phyloP scores from a whole-genome alignment of 2,797 vertebrate species.

The Halcyon badia region DNA sequence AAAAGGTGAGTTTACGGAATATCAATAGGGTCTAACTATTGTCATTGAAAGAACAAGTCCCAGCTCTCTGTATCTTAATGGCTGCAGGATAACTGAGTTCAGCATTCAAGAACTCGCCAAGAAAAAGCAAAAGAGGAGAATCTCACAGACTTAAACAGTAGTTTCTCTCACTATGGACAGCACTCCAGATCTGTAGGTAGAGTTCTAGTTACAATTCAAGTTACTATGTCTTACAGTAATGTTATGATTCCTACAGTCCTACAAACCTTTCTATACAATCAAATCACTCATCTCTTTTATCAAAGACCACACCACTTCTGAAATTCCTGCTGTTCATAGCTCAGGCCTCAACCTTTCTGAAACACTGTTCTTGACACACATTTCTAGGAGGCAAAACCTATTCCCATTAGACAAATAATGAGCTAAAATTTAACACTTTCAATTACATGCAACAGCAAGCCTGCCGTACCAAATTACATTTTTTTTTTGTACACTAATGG shows the following conservation, averaged over 20 bases:
- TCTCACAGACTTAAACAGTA: neutral
- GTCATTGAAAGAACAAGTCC: neutral
- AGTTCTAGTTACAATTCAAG: neutral
- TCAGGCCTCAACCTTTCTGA: neutral
- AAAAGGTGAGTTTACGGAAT: neutral
- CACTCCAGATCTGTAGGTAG: neutral
- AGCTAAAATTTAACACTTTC: conserved; percentile 48
- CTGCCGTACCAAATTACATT: neutral
- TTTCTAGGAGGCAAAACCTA: neutral
- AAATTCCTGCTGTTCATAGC: neutral
- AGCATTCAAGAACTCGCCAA: neutral
- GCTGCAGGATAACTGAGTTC: neutral
- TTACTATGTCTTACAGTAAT: neutral
- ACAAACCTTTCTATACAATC: neutral
- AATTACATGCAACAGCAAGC: conserved; percentile 44
- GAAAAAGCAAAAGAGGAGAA: neutral
- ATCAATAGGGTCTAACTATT: neutral
- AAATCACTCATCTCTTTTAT: neutral
- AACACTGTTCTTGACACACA: conserved; percentile 19
- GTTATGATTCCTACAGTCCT: neutral
- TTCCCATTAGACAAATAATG: conserved; percentile 12
- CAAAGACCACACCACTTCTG: neutral
- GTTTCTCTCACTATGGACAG: neutral
- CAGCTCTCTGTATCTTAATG: neutral
- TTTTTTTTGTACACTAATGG: neutral